Percentiles rank a stretch among this genome's conserved stretches.
Evolutionary conservation across 1,140 invertebrate genomes (phyloP).

Genomic region (Zaprionus nigranus): DNA sequence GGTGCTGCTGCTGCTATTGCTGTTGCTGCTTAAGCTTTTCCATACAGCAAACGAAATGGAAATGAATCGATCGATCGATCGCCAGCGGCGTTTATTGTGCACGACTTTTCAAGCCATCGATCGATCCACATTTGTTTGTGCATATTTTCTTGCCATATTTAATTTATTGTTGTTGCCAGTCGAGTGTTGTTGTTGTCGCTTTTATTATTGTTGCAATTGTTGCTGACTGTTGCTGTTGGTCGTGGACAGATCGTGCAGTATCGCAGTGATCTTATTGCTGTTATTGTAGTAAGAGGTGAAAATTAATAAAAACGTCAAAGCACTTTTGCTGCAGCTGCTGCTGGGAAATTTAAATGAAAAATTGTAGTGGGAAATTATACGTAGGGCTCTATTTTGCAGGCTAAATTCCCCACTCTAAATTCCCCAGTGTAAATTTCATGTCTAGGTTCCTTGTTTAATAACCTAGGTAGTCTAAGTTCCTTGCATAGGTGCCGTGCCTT

Average conservation of each 20-base stretch:
- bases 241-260: constrained; percentile 1
- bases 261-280: neutral
- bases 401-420: no score
- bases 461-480: no score
- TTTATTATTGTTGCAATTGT: constrained; percentile 3
- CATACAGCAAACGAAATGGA: constrained; percentile 67
- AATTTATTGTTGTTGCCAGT: constrained; percentile 60
- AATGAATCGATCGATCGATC: constrained; percentile 54
- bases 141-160: constrained; percentile 60
- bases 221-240: constrained; percentile 23
- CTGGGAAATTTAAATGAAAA: neutral
- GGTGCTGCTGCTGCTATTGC: neutral
- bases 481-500: no score
- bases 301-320: constrained; percentile 41
- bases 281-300: constrained; percentile 28
- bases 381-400: no score
- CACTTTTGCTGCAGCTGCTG: neutral
- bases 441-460: no score
- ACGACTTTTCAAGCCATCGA: constrained; percentile 66
- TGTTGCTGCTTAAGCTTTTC: constrained; percentile 41
- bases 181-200: constrained; percentile 12
- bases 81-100: constrained; percentile 61
- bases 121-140: constrained; percentile 66
- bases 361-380: no score
- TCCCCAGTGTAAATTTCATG: no score